Percentiles rank a stretch among this genome's conserved stretches.
These are phyloP conservation scores for Fukomys damarensis DNA, from an alignment of 2,113 vertebrate species.

Conservation along the genomic window DNA sequence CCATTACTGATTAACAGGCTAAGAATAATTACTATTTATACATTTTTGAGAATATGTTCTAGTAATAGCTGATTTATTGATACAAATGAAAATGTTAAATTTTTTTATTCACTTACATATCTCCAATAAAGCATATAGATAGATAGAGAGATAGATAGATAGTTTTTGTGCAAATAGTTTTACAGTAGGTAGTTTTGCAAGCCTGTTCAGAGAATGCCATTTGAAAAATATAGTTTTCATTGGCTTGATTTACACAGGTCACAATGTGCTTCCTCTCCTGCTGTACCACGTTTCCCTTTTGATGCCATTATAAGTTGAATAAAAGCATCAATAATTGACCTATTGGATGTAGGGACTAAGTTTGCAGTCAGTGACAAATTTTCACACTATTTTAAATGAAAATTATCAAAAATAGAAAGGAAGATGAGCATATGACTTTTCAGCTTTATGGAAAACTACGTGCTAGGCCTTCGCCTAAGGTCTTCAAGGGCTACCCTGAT, in stretches of 20 bases:
- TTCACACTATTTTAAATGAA: slow-evolving; percentile 7
- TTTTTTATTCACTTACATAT: not conserved
- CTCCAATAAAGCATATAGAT: not conserved
- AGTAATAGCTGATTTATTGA: not conserved
- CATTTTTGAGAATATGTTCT: slow-evolving; percentile 17
- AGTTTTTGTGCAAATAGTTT: not conserved
- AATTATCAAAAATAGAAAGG: slow-evolving; percentile 14
- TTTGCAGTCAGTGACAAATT: not conserved
- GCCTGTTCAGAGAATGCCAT: not conserved
- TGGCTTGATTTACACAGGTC: not conserved
- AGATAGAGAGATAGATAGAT: too few species aligned
- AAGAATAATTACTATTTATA: slow-evolving; percentile 29
- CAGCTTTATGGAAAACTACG: not conserved
- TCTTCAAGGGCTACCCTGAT: not conserved
- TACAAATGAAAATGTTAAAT: slow-evolving; percentile 38
- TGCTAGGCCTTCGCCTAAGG: not conserved
- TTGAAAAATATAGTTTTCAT: not conserved
- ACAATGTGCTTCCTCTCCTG: not conserved
- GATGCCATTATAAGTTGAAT: not conserved
- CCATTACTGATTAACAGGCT: slow-evolving; percentile 47
- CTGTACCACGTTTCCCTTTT: not conserved
- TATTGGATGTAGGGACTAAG: not conserved
- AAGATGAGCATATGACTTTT: not conserved
- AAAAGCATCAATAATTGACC: not conserved
- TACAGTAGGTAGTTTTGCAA: not conserved